Evolutionary conservation across 2,113 vertebrate genomes (phyloP).

Genomic region (Circaetus cinerascens): DNA sequence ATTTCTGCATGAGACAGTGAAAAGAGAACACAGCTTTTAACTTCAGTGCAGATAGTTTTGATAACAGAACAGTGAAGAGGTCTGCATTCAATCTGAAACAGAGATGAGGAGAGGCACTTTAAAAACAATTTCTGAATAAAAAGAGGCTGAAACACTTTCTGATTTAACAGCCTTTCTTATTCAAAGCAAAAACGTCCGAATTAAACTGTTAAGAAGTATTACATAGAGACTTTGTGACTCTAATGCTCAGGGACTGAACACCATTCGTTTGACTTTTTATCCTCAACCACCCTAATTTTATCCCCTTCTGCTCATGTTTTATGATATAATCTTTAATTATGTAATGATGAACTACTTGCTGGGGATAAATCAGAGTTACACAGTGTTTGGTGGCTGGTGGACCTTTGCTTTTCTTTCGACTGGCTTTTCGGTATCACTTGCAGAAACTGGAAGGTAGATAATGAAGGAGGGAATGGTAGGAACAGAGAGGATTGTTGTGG

Average conservation of each 20-base stretch:
- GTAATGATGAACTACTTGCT: not conserved
- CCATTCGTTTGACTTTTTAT: not conserved
- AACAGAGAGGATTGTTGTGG: not conserved
- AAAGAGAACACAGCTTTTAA: constrained; percentile 29
- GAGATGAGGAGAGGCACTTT: constrained; percentile 34
- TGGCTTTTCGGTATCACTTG: not conserved
- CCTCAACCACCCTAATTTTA: not conserved
- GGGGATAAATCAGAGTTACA: not conserved
- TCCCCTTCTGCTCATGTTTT: not conserved
- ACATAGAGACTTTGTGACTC: not conserved
- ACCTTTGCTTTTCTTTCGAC: not conserved
- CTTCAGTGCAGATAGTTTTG: constrained; percentile 17
- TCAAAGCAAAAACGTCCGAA: not conserved
- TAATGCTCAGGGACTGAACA: not conserved
- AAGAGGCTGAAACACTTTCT: not conserved
- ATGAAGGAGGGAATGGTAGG: not conserved
- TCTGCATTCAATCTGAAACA: constrained; percentile 5
- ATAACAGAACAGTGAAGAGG: constrained; percentile 27
- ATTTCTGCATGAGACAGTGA: constrained; percentile 7
- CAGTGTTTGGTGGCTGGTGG: not conserved
- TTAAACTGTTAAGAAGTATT: constrained; percentile 13
- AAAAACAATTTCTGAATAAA: constrained; percentile 44
- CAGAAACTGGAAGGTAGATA: not conserved
- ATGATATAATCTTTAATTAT: not conserved
- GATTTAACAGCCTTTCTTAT: constrained; percentile 15